Conservation (phyloP, 2,113 vertebrate species). For the Gymnarchus niloticus region DNA sequence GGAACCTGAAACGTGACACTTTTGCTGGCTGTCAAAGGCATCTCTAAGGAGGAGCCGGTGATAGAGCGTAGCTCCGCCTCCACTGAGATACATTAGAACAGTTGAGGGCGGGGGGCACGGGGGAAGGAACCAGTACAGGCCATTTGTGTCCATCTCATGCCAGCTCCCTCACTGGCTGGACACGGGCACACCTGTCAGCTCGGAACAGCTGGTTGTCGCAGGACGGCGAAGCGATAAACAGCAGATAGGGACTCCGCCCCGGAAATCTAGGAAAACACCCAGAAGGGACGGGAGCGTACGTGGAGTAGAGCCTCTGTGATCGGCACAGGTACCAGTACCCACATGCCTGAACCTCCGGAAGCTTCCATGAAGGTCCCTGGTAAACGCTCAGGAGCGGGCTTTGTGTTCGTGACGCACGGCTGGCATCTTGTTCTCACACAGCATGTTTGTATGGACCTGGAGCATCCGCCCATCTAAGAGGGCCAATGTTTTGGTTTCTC, state of each 20-base stretch:
- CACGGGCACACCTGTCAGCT: slow-evolving; percentile 20
- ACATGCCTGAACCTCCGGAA: too few species aligned
- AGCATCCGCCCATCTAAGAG: not conserved
- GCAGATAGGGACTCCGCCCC: not conserved
- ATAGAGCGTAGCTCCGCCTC: slow-evolving; percentile 12
- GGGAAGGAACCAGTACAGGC: slow-evolving; percentile 25
- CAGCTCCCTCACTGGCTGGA: not conserved
- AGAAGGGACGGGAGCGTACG: too few species aligned
- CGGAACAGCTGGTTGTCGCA: slow-evolving; percentile 16
- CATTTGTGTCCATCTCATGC: slow-evolving; percentile 33
- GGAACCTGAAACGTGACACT: not conserved
- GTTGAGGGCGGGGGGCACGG: slow-evolving; percentile 47
- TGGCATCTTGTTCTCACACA: not conserved
- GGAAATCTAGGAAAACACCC: not conserved
- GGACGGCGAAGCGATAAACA: not conserved
- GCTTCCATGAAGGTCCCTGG: too few species aligned
- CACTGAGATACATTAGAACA: slow-evolving; percentile 53
- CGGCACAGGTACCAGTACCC: too few species aligned
- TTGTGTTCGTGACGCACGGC: not conserved
- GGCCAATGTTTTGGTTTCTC: not conserved
- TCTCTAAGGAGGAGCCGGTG: slow-evolving; percentile 2
- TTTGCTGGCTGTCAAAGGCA: not conserved
- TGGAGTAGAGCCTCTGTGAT: too few species aligned
- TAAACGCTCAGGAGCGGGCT: too few species aligned
- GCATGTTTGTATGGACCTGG: not conserved